Conservation (phyloP, 1,140 invertebrate species). For the Heterodera carotae region DNA sequence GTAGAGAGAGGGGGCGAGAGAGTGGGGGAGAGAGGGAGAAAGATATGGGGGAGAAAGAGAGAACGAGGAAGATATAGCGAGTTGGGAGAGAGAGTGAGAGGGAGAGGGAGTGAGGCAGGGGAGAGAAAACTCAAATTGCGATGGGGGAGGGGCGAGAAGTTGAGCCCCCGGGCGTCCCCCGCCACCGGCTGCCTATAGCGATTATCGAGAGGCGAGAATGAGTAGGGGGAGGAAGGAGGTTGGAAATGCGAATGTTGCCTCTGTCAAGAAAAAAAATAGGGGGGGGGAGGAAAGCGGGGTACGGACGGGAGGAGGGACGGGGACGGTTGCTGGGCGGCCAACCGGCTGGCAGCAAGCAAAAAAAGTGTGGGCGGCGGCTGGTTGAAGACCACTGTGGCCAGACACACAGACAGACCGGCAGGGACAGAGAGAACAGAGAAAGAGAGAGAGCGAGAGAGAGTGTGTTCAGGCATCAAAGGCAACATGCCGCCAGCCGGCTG, state of each 20-base stretch:
- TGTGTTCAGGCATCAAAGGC: no score
- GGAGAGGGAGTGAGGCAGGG: neutral
- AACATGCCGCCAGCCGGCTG: no score
- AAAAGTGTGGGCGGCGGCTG: no score
- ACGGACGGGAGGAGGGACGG: no score
- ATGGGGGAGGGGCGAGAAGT: neutral
- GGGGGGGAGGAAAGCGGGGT: no score
- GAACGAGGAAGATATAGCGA: neutral
- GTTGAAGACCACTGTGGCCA: no score
- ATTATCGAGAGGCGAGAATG: constrained; percentile 10
- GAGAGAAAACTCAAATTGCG: neutral
- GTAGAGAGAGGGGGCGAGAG: no score
- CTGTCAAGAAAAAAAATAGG: no score
- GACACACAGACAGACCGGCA: no score
- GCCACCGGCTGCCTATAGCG: neutral
- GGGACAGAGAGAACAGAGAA: neutral
- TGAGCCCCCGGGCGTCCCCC: neutral
- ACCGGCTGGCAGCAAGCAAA: no score
- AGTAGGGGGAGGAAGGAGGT: no score
- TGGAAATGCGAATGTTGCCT: neutral
- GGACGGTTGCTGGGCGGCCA: no score
- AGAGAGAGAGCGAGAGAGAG: neutral
- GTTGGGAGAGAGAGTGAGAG: neutral
- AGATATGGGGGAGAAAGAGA: neutral
- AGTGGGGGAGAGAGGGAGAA: neutral